A percentile compares a stretch with the other conserved stretches of the same genome.
Evolutionary conservation across 2,113 vertebrate genomes (phyloP).

Genomic region (Thamnaconus septentrionalis): DNA sequence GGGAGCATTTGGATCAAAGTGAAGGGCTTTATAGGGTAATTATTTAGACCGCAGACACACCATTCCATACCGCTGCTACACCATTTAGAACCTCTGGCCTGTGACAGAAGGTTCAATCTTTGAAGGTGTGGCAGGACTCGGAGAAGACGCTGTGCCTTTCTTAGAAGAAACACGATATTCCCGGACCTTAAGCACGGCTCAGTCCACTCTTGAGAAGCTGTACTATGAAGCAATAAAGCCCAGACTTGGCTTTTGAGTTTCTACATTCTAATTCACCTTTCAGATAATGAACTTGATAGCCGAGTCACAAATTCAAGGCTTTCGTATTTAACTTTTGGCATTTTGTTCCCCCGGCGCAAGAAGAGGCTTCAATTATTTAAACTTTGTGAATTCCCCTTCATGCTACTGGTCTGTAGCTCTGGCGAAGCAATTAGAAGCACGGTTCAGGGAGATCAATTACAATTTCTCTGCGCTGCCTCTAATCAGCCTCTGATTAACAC

Average conservation of each 20-base stretch:
- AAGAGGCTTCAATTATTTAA: constrained; percentile 46
- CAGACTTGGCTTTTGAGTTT: constrained; percentile 7
- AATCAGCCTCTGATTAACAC: constrained; percentile 64
- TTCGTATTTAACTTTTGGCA: constrained; percentile 25
- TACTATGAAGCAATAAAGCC: constrained; percentile 6
- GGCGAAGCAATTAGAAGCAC: constrained; percentile 52
- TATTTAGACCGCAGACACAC: constrained; percentile 12
- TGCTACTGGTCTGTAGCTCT: constrained; percentile 38
- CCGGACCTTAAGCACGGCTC: constrained; percentile 27
- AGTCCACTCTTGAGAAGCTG: constrained; percentile 20
- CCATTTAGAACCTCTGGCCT: neutral
- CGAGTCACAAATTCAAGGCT: constrained; percentile 14
- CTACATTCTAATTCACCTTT: constrained; percentile 12
- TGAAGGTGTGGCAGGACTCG: constrained; percentile 28
- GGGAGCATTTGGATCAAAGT: constrained; percentile 28
- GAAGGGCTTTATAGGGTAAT: constrained; percentile 34
- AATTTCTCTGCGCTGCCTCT: constrained; percentile 39
- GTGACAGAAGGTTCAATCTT: constrained; percentile 15
- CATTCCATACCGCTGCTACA: constrained; percentile 1
- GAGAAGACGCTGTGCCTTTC: neutral
- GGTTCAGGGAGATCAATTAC: constrained; percentile 52
- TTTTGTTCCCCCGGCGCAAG: constrained; percentile 20
- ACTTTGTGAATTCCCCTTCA: constrained; percentile 29
- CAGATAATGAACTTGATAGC: constrained; percentile 21
- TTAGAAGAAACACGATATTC: constrained; percentile 25